A percentile compares a stretch with the other conserved stretches of the same genome.
Conservation (phyloP, 2,797 vertebrate species). For the Falco cherrug region DNA sequence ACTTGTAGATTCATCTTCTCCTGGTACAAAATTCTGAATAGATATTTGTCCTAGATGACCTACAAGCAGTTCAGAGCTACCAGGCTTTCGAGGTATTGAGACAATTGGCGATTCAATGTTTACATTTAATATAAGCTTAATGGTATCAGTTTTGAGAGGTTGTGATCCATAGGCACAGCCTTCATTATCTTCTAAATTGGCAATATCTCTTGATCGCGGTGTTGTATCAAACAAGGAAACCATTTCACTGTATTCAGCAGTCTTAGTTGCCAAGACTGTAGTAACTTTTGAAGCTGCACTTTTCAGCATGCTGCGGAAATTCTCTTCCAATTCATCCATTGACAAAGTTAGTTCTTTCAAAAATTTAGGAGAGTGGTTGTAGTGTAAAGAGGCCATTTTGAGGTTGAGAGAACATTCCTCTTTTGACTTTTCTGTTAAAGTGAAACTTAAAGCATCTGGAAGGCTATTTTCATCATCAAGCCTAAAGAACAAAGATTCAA, state of each 20-base stretch:
- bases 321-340: slow-evolving; percentile 95
- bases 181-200: slow-evolving; percentile 78
- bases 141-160: slow-evolving; percentile 75
- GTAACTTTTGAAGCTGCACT: slow-evolving; percentile 93
- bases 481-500: slow-evolving; percentile 70
- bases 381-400: slow-evolving; percentile 96
- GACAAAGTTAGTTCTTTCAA: slow-evolving; percentile 92
- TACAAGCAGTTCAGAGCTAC: slow-evolving; percentile 91
- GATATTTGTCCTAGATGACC: slow-evolving; percentile 94
- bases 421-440: slow-evolving; percentile 85
- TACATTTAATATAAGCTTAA: slow-evolving; percentile 92
- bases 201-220: slow-evolving; percentile 76
- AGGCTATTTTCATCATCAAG: slow-evolving; percentile 71
- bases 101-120: slow-evolving; percentile 96
- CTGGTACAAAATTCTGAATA: slow-evolving; percentile 91
- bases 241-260: slow-evolving; percentile 96
- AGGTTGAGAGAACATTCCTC: slow-evolving; percentile 90
- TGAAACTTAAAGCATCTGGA: slow-evolving; percentile 90
- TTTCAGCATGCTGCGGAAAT: slow-evolving; percentile 93
- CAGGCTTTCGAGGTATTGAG: slow-evolving; percentile 91
- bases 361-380: slow-evolving; percentile 96
- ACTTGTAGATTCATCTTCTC: slow-evolving; percentile 82
- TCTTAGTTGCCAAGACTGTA: slow-evolving; percentile 92
- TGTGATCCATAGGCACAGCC: slow-evolving; percentile 58
- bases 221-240: slow-evolving; percentile 93